phyloP scores from a whole-genome alignment of 1,140 invertebrate species.

The Musca domestica region DNA sequence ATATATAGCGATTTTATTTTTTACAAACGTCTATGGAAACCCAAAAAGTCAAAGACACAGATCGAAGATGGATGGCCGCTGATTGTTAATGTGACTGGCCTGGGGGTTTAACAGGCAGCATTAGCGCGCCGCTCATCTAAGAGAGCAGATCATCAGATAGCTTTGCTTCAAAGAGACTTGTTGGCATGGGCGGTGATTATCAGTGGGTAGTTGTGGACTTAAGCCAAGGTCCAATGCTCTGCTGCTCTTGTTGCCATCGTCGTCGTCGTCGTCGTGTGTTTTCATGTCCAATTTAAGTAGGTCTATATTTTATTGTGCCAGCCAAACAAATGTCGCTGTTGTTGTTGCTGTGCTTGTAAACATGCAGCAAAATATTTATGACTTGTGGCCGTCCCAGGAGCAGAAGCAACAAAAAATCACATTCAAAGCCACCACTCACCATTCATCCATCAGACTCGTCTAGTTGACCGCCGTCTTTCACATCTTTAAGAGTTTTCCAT shows the following conservation, averaged over 20 bases:
- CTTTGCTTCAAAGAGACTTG: too few species aligned
- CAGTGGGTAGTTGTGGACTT: too few species aligned
- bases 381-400: not conserved
- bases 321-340: slow-evolving; percentile 9
- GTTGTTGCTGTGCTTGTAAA: slow-evolving; percentile 15
- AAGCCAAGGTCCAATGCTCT: too few species aligned
- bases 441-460: not conserved
- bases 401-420: too few species aligned
- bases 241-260: too few species aligned
- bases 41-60: not conserved
- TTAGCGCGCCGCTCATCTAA: not conserved
- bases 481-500: not conserved
- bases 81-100: slow-evolving; percentile 20
- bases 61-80: slow-evolving; percentile 10
- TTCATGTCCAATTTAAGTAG: slow-evolving; percentile 19
- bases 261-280: not conserved
- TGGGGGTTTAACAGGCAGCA: slow-evolving; percentile 6
- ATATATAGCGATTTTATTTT: slow-evolving; percentile 5
- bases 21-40: not conserved
- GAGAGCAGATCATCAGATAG: too few species aligned
- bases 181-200: too few species aligned
- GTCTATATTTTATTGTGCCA: slow-evolving; percentile 17
- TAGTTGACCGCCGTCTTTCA: not conserved
- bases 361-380: slow-evolving; percentile 17
- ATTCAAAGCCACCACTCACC: not conserved